Evolutionary conservation across 1,140 invertebrate genomes (phyloP).

Genomic region (Caenorhabditis remanei): DNA sequence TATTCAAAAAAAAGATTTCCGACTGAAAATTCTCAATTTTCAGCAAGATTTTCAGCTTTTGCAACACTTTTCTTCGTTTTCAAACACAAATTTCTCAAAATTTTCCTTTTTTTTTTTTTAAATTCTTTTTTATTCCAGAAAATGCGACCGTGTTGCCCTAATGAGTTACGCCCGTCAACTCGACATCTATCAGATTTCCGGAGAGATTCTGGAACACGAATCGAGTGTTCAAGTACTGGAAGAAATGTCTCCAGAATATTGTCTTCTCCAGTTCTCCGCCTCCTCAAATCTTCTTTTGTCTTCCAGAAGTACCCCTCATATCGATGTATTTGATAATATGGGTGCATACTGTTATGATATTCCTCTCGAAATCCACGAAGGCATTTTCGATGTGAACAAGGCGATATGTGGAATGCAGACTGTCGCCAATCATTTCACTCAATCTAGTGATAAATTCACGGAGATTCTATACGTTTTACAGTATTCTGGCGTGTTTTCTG

Average conservation of each 20-base stretch:
- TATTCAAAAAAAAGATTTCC: no score
- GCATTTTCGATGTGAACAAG: slow-evolving; percentile 32
- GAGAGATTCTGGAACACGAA: slow-evolving; percentile 46
- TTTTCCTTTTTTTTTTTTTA: no score
- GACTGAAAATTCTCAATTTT: no score
- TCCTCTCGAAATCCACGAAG: slow-evolving; percentile 9
- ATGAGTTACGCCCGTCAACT: slow-evolving; percentile 43
- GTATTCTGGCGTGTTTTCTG: slow-evolving; percentile 56
- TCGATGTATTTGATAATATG: slow-evolving; percentile 58
- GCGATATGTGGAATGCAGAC: slow-evolving; percentile 58
- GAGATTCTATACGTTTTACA: slow-evolving; percentile 50
- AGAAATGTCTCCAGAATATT: slow-evolving; percentile 58
- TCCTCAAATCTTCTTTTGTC: slow-evolving; percentile 43
- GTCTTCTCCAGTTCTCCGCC: slow-evolving; percentile 35
- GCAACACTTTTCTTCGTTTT: no score
- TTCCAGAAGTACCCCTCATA: slow-evolving; percentile 48
- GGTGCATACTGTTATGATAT: slow-evolving; percentile 58
- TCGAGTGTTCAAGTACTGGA: slow-evolving; percentile 60
- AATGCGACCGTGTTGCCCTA: slow-evolving; percentile 37
- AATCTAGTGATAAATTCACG: slow-evolving; percentile 35
- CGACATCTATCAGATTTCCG: slow-evolving; percentile 41
- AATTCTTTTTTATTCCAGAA: slow-evolving; percentile 24
- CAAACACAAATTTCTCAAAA: no score
- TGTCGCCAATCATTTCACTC: neutral
- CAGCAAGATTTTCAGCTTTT: no score